These are phyloP conservation scores for Sebastes paucispinis DNA, from an alignment of 2,797 vertebrate species.

Conservation along the genomic window DNA sequence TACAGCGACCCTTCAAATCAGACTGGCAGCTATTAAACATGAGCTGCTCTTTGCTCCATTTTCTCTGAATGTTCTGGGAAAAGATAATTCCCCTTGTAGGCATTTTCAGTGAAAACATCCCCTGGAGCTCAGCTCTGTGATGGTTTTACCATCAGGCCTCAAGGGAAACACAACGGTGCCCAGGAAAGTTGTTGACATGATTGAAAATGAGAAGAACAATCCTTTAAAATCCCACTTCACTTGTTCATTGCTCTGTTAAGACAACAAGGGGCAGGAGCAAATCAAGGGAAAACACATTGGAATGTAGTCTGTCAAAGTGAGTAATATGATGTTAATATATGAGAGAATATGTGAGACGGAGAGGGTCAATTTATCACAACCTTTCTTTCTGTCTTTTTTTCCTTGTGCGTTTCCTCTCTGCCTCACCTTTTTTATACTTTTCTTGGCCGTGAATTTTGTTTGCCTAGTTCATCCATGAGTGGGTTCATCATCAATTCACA, in stretches of 20 bases:
- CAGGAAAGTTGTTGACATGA: slow-evolving; percentile 9
- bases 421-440: background rate
- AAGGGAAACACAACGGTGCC: slow-evolving; percentile 4
- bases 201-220: background rate
- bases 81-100: slow-evolving; percentile 28
- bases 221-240: slow-evolving; percentile 7
- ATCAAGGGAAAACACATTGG: background rate
- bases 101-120: slow-evolving; percentile 41
- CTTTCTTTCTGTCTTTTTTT: background rate
- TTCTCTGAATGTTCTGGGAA: slow-evolving; percentile 41
- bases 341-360: background rate
- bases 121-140: background rate
- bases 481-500: background rate
- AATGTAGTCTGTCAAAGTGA: background rate
- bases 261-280: background rate
- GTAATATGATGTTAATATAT: background rate
- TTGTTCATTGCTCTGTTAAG: slow-evolving; percentile 3
- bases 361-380: background rate
- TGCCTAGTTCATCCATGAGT: background rate
- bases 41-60: slow-evolving; percentile 24
- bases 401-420: background rate
- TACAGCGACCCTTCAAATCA: slow-evolving; percentile 30
- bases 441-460: background rate
- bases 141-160: slow-evolving; percentile 18
- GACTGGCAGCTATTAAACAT: slow-evolving; percentile 26